phyloP scores from a whole-genome alignment of 2,888 invertebrate species.

The Apamea sordens region DNA sequence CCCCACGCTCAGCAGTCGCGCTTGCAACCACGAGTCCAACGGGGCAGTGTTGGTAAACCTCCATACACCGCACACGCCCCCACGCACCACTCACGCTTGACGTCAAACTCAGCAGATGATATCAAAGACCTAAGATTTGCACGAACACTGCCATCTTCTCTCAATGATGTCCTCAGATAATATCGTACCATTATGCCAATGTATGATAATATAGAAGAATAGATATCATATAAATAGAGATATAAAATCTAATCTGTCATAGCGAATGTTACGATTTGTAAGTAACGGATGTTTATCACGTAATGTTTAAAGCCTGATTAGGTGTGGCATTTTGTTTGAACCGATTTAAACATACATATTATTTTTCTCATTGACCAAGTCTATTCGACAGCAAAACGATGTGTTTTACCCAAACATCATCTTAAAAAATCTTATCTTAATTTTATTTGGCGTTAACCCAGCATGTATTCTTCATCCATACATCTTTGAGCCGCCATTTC shows the following conservation, averaged over 20 bases:
- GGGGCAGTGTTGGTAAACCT: no score
- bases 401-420: background rate
- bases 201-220: conserved; percentile 34
- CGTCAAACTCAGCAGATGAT: background rate
- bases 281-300: conserved; percentile 26
- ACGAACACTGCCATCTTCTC: conserved; percentile 5
- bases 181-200: conserved; percentile 39
- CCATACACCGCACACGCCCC: no score
- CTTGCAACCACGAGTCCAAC: no score
- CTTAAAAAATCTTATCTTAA: background rate
- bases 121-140: conserved; percentile 22
- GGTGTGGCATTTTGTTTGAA: background rate
- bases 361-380: background rate
- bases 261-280: conserved; percentile 31
- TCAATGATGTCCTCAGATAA: conserved; percentile 26
- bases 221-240: conserved; percentile 44
- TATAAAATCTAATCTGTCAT: conserved; percentile 41
- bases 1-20: no score
- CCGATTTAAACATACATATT: background rate
- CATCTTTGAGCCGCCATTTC: no score
- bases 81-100: background rate
- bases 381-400: no score
- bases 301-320: conserved; percentile 7
- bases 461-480: background rate
- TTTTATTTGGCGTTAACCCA: background rate